Conservation (phyloP, 2,113 vertebrate genomes). For the Trogon melanurus region DNA sequence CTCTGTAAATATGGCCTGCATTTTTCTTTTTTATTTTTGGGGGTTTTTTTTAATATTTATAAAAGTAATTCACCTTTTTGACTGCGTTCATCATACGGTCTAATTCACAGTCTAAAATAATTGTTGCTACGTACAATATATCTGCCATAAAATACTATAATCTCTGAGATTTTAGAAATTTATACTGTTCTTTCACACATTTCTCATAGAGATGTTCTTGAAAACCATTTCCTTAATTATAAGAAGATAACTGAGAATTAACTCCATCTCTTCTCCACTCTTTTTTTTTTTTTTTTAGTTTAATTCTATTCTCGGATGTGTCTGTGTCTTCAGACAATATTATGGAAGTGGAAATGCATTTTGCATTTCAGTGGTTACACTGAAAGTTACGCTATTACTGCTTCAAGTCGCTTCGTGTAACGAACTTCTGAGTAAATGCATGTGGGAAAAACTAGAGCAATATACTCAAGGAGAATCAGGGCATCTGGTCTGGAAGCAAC, state of each 20-base stretch:
- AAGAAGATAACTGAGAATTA: not conserved
- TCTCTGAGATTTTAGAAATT: not conserved
- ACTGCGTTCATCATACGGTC: not conserved
- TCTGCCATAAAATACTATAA: not conserved
- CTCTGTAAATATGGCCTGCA: not conserved
- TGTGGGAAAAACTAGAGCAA: not conserved
- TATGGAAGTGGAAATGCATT: not conserved
- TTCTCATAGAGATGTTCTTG: not conserved
- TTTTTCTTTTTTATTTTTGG: not conserved
- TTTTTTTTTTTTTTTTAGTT: not conserved
- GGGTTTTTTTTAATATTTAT: not conserved
- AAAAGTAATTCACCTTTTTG: not conserved
- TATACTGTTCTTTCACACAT: not conserved
- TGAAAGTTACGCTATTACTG: not conserved
- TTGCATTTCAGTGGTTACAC: not conserved
- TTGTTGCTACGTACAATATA: not conserved
- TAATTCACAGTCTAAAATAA: not conserved
- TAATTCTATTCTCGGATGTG: not conserved
- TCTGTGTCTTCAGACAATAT: not conserved
- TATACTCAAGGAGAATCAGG: not conserved
- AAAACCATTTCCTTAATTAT: not conserved
- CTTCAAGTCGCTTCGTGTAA: not conserved
- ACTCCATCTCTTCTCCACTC: not conserved
- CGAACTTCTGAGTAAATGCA: not conserved
- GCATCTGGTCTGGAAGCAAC: conserved; percentile 27